Conservation (phyloP, 2,113 vertebrate genomes). For the cat (Felis catus) region F.catus_Fca126_mat1.0 CM031414.1:133398501-133399000, state of each 20-base stretch:
- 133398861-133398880: background rate
- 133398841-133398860: background rate
- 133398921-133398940: background rate
- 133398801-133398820: background rate
- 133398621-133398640: background rate
- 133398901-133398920: accelerated
- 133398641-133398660: background rate
- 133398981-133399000: background rate
- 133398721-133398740: background rate
- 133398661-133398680: background rate
- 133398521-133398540: background rate
- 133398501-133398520: background rate
- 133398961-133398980: background rate
- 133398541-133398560: background rate
- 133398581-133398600: background rate
- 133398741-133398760: background rate
- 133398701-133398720: background rate
- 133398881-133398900: background rate
- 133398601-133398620: background rate
- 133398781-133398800: background rate
- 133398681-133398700: constrained; percentile 5
- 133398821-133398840: background rate
- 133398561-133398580: background rate
- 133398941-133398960: background rate
- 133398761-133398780: background rate